Base-by-base conservation (phyloP, 2,113 vertebrate species). In the Nicator chloris region DNA sequence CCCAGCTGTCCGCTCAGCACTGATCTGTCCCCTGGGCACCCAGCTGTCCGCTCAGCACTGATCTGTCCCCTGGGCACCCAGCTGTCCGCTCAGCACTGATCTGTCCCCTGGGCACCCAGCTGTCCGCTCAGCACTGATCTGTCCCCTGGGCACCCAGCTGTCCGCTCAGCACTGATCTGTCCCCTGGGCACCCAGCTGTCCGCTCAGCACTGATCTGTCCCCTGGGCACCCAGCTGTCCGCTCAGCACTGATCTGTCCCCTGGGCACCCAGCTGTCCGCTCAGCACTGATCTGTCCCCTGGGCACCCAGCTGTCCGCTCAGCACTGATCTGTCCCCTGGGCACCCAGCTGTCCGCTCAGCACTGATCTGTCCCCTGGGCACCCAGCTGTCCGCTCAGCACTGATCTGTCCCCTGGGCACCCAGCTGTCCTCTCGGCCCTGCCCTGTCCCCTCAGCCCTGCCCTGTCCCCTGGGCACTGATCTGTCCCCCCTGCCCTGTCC, bases 401-500 rank as follows among this genome's bases (percentile, higher is more conserved):
- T 8, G 47, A 5, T 37, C 5, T 13, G 39, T 10, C 65, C 39
- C 60, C n/a, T 33, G 1, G 3, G 31, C 19, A 3, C 49, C 42
- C n/a, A n/a, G n/a, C n/a, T n/a, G 1, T 15, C 35, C 15, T 6
- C 3, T 3, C 23, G 4, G 8, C 23, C 2, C 44, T 47, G 64
- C 5, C 3, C 64, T 47, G 33, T 57, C 81, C 70, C 66, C 6
- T 17, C 1, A 3, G 7, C 35, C 6, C 31, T 13, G 49, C 4
- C 37, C 5, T 15, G 39, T 10, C 65, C 40, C 56, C 33, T 28
- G 1, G 4, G 23, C 20, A 3, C 50, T 50, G 56, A 27, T 14
- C 16, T n/a, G 44, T 16, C 37, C 14, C 8, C 22, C 5, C 44
- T 19, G 44, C 44, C 18, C 44, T 45, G 44, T 45, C 44, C 44